Evolutionary conservation across 2,113 vertebrate species (phyloP), one percentile per base, ranked within the genome.

Genomic region (Microcebus lehilahytsara): DNA sequence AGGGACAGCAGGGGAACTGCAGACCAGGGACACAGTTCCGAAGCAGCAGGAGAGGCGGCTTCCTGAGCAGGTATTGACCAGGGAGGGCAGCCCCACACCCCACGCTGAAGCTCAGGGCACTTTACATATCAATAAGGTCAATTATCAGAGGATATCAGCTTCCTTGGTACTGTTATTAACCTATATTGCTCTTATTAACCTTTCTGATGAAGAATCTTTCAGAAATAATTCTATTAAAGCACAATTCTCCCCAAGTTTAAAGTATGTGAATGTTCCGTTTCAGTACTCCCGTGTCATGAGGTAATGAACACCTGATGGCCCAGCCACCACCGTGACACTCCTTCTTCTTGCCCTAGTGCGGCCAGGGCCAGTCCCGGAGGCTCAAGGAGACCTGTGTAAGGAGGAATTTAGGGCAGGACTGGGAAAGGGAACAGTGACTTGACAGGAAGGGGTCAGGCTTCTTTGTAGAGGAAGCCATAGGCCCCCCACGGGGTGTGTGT

Each of bases 151-250:
- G 97, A 95, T 97, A 95, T 98, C 80, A 79, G 96, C 96, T 97
- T 97, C 97, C 97, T 97, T 95, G 97, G 98, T 96, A 85, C 96
- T 79, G 96, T 97, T 98, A 98, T 98, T 99, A 98, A 98, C 98
- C 97, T 98, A 91, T 94, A 98, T 98, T 98, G 98, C 98, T 98
- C 98, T 98, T 97, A 98, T 98, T 99, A 98, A 98, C 98, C 98
- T 98, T 98, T 98, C 97, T 98, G 98, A 98, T 98, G 98, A 98
- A 99, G 98, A 98, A 98, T 98, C 98, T 98, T 98, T 98, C 98
- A 98, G 98, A 98, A 98, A 98, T 98, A 98, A 99, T 99, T 98
- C 98, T 97, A 98, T 98, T 97, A 98, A 99, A 98, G 98, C 97
- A 97, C 97, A 98, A 98, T 98, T 96, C 97, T 98, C 98, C 97